A percentile compares a stretch with the other conserved stretches of the same genome.
These are phyloP conservation scores for Biston stratarius DNA, from an alignment of 2,888 invertebrate genomes.

Conservation along the genomic window DNA sequence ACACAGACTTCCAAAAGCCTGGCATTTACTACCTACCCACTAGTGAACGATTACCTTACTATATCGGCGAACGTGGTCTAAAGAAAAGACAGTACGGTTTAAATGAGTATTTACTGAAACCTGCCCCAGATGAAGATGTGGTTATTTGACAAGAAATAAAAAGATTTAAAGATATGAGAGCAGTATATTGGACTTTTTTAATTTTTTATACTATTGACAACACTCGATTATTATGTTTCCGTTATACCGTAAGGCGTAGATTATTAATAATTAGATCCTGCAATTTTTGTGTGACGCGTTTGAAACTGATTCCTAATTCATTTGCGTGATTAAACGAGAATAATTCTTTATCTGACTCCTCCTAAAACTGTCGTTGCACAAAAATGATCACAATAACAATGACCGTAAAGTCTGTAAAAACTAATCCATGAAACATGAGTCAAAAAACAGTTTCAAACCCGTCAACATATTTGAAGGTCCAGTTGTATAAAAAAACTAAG, in stretches of 20 bases:
- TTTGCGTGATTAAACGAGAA: background rate
- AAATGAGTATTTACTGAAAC: slow-evolving; percentile 63
- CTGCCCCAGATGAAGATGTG: slow-evolving; percentile 68
- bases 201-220: slow-evolving; percentile 68
- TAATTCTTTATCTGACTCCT: background rate
- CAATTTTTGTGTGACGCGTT: background rate
- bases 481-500: slow-evolving; percentile 36
- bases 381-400: no score
- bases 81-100: slow-evolving; percentile 57
- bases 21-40: slow-evolving; percentile 77
- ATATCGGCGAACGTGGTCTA: slow-evolving; percentile 65
- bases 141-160: slow-evolving; percentile 57
- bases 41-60: slow-evolving; percentile 62
- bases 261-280: slow-evolving; percentile 1
- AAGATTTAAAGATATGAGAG: slow-evolving; percentile 54
- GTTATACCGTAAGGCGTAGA: slow-evolving; percentile 53
- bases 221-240: slow-evolving; percentile 66
- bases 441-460: background rate
- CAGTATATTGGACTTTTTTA: slow-evolving; percentile 63
- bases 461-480: background rate
- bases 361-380: background rate
- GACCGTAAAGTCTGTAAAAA: background rate
- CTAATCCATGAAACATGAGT: background rate
- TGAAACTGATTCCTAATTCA: background rate
- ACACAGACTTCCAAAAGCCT: slow-evolving; percentile 69